Conservation (phyloP, 2,113 vertebrate genomes). For the Eudyptes chrysolophus region DNA sequence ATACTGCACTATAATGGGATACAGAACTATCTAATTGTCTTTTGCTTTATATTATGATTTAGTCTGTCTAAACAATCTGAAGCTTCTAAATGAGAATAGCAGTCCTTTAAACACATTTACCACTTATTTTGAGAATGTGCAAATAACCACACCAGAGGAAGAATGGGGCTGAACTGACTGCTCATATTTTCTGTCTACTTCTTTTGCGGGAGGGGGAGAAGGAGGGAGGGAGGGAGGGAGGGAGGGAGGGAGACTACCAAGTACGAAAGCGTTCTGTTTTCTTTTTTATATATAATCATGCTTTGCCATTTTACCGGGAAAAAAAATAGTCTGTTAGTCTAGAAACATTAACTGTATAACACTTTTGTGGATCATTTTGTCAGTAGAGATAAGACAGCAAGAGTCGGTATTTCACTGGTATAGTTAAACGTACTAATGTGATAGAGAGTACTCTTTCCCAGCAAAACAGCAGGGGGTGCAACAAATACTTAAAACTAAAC, state of each 20-base stretch:
- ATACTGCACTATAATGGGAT: neutral
- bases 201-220: neutral
- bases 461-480: neutral
- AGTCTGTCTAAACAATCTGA: neutral
- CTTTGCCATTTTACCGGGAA: neutral
- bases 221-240: neutral
- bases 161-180: neutral
- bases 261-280: neutral
- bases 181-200: neutral
- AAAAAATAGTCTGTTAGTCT: neutral
- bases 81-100: neutral
- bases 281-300: neutral
- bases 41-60: neutral
- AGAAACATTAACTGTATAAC: neutral
- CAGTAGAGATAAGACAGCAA: neutral
- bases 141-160: neutral
- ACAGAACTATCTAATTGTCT: neutral
- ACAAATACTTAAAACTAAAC: neutral
- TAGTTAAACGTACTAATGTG: neutral
- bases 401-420: neutral
- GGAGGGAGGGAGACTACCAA: neutral
- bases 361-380: neutral
- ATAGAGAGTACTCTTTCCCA: neutral
- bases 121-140: neutral
- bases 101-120: neutral